These are phyloP conservation scores for Ganaspis sp. DNA, from an alignment of 1,140 invertebrate genomes.

Conservation along the genomic window DNA sequence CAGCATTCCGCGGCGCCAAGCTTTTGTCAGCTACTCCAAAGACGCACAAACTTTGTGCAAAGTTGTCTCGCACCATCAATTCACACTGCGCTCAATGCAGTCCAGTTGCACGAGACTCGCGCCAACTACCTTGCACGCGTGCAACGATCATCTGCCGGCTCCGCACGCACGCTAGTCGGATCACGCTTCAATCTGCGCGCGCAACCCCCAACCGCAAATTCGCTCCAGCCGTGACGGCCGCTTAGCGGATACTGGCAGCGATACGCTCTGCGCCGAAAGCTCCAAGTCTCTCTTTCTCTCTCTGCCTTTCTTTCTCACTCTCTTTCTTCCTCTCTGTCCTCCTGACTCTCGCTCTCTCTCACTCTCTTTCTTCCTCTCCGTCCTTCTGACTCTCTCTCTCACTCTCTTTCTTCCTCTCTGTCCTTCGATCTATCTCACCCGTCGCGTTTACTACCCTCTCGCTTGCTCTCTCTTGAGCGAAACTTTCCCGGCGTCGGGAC, in stretches of 20 bases:
- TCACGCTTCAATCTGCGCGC: slow-evolving; percentile 50
- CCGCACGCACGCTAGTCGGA: slow-evolving; percentile 44
- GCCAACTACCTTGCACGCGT: slow-evolving; percentile 58
- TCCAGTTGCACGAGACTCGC: slow-evolving; percentile 44
- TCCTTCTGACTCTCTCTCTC: slow-evolving; percentile 31
- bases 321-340: too few species aligned
- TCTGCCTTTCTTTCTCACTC: slow-evolving; percentile 38
- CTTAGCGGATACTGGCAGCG: slow-evolving; percentile 73
- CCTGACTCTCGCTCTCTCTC: too few species aligned
- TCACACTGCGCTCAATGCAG: slow-evolving; percentile 34
- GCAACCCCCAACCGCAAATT: slow-evolving; percentile 53
- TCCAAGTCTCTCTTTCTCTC: slow-evolving; percentile 56
- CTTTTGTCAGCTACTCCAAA: slow-evolving; percentile 32
- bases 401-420: slow-evolving; percentile 46
- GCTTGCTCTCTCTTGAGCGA: slow-evolving; percentile 57
- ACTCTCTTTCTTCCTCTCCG: slow-evolving; percentile 53
- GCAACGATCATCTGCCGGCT: slow-evolving; percentile 52
- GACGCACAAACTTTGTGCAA: slow-evolving; percentile 54
- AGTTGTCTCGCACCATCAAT: slow-evolving; percentile 38
- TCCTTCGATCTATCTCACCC: slow-evolving; percentile 23
- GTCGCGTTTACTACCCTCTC: slow-evolving; percentile 38
- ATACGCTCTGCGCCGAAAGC: slow-evolving; percentile 62
- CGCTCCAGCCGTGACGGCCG: slow-evolving; percentile 72
- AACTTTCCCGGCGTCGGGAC: slow-evolving; percentile 68
- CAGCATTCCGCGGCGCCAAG: slow-evolving; percentile 4